Percentiles rank a stretch among this genome's conserved stretches.
phyloP scores from a whole-genome alignment of 2,888 invertebrate species.

The Nasonovia ribisnigri region DNA sequence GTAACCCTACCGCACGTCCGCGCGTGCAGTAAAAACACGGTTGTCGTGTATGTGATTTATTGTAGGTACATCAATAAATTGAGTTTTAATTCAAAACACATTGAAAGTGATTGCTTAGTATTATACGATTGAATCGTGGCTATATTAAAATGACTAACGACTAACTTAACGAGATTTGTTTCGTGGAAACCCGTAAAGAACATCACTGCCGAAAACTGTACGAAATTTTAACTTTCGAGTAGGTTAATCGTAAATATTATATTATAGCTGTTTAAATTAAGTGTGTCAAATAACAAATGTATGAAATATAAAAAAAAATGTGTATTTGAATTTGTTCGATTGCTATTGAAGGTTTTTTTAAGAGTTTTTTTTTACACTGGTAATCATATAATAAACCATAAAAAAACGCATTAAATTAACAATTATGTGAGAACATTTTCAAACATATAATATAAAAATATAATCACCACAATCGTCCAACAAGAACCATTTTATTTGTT shows the following conservation, averaged over 20 bases:
- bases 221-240: background rate
- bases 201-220: constrained; percentile 2
- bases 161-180: background rate
- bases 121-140: background rate
- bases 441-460: no score
- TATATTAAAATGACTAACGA: background rate
- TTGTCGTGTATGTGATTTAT: background rate
- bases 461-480: no score
- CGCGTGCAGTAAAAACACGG: background rate
- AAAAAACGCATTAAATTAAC: background rate
- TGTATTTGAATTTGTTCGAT: background rate
- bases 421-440: background rate
- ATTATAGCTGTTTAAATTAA: background rate
- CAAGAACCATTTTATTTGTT: no score
- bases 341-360: background rate
- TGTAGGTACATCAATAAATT: background rate
- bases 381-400: background rate
- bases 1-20: background rate
- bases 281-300: background rate
- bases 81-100: background rate
- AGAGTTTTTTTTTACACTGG: background rate
- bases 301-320: background rate
- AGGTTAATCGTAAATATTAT: background rate
- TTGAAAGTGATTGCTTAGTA: background rate
- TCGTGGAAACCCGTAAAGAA: background rate